Evolutionary conservation across 2,113 vertebrate species (phyloP).

Genomic region (Hippocampus mohnikei): DNA sequence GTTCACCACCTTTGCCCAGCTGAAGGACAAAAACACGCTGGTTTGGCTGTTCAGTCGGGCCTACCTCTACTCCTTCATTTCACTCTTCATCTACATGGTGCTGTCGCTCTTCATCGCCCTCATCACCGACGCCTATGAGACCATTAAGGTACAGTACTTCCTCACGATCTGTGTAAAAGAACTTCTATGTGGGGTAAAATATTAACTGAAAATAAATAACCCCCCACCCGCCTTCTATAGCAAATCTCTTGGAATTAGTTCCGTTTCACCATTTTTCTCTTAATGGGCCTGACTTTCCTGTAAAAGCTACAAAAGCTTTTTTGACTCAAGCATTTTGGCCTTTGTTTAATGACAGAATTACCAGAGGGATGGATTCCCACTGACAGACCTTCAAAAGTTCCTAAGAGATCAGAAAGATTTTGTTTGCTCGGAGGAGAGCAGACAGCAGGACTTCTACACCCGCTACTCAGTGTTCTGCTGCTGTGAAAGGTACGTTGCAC

Average conservation of each 20-base stretch:
- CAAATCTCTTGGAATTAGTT: not conserved
- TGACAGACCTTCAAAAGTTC: slow-evolving; percentile 88
- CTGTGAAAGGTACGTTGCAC: slow-evolving; percentile 73
- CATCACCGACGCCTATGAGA: slow-evolving; percentile 94
- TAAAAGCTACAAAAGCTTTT: not conserved
- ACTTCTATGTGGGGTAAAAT: too few species aligned
- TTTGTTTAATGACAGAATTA: slow-evolving; percentile 74
- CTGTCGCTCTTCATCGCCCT: slow-evolving; percentile 97
- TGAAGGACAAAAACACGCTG: slow-evolving; percentile 85
- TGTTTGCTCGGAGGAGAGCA: slow-evolving; percentile 44
- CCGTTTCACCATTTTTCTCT: not conserved
- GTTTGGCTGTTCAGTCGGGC: slow-evolving; percentile 93
- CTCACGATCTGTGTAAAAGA: not conserved
- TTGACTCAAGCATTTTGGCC: not conserved
- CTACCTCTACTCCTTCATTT: slow-evolving; percentile 96
- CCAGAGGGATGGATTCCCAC: slow-evolving; percentile 83
- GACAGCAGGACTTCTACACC: slow-evolving; percentile 20
- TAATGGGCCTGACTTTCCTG: not conserved
- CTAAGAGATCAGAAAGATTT: slow-evolving; percentile 69
- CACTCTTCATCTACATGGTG: slow-evolving; percentile 97
- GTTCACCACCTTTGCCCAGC: slow-evolving; percentile 94
- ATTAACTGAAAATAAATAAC: not conserved
- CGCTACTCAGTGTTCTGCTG: slow-evolving; percentile 67
- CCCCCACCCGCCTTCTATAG: not conserved
- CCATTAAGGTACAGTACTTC: slow-evolving; percentile 93